Conservation (phyloP, 2,888 invertebrate species). For the Epsilonema sp. region DNA sequence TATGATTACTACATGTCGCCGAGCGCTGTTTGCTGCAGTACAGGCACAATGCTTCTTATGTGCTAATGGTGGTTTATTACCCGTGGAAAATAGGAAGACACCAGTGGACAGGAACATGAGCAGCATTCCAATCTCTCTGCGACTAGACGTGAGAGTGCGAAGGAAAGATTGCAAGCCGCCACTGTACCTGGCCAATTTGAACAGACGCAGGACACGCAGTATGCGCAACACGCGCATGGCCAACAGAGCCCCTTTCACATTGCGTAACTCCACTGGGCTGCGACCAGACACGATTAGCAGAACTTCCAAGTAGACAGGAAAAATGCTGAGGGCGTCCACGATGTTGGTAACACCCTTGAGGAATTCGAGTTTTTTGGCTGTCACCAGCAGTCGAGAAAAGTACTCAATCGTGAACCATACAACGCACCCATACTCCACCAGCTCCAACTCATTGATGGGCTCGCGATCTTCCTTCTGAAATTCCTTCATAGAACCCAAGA, state of each 20-base stretch:
- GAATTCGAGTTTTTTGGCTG: not conserved
- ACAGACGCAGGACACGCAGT: not conserved
- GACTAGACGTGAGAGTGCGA: not conserved
- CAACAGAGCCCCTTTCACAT: not conserved
- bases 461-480: too few relatives aligned
- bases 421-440: not conserved
- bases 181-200: not conserved
- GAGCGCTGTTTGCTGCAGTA: too few relatives aligned
- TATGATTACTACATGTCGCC: too few relatives aligned
- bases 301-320: not conserved
- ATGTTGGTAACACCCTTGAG: not conserved
- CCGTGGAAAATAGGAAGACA: not conserved
- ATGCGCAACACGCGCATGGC: not conserved
- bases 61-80: too few relatives aligned
- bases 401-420: not conserved
- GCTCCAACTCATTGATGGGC: too few relatives aligned
- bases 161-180: not conserved
- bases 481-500: too few relatives aligned
- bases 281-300: not conserved
- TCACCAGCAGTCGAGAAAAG: not conserved
- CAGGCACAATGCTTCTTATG: too few relatives aligned
- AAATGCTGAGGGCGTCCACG: not conserved
- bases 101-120: not conserved
- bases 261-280: not conserved
- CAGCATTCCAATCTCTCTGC: not conserved